Percentiles rank a stretch among this genome's conserved stretches.
Evolutionary conservation across 2,888 invertebrate genomes (phyloP).

Genomic region (Petrolisthes cinctipes): DNA sequence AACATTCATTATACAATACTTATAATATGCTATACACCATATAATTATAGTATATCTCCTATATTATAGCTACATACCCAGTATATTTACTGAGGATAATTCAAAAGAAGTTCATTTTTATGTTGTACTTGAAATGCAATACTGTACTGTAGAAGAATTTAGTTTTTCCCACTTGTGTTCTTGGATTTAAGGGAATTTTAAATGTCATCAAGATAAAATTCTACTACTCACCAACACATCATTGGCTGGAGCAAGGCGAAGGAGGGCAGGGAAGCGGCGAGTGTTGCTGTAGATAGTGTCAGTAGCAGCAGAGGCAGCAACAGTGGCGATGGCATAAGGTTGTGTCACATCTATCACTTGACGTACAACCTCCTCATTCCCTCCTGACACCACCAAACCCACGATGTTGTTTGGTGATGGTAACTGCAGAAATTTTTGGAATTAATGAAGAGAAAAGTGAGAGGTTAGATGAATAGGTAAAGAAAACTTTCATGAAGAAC

Average conservation of each 20-base stretch:
- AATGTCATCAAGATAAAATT: background rate
- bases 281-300: conserved; percentile 54
- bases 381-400: conserved; percentile 56
- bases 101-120: too few species aligned
- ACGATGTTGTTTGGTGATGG: conserved; percentile 58
- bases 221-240: conserved; percentile 38
- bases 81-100: too few species aligned
- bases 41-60: background rate
- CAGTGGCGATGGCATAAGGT: conserved; percentile 59
- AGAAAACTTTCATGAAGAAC: too few species aligned
- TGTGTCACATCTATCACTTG: conserved; percentile 63
- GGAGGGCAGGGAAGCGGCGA: conserved; percentile 52
- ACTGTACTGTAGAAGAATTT: too few species aligned
- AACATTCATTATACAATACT: background rate
- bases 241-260: conserved; percentile 59
- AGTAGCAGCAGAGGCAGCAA: conserved; percentile 59
- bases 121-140: too few species aligned
- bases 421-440: conserved; percentile 21
- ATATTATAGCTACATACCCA: too few species aligned
- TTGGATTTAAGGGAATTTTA: too few species aligned
- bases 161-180: too few species aligned
- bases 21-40: background rate
- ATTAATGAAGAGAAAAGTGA: too few species aligned
- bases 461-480: too few species aligned
- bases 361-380: conserved; percentile 48